phyloP scores from a whole-genome alignment of 2,113 vertebrate species.

The Brachypteracias leptosomus region DNA sequence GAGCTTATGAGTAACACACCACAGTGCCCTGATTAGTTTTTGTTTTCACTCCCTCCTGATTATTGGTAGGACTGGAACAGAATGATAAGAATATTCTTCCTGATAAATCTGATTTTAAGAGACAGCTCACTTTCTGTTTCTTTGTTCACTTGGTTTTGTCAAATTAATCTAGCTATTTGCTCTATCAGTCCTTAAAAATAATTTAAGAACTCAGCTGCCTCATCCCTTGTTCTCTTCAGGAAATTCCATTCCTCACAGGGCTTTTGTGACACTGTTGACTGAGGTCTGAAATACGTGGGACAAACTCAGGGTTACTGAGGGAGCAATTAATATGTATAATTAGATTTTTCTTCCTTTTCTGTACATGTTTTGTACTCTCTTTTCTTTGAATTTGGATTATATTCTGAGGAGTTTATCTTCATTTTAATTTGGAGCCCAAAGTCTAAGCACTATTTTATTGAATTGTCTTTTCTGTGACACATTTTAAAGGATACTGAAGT shows the following conservation, averaged over 20 bases:
- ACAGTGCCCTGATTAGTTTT: constrained; percentile 65
- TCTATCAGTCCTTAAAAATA: constrained; percentile 7
- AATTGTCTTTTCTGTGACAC: neutral
- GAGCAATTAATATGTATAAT: neutral
- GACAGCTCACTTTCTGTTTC: neutral
- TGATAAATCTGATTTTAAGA: constrained; percentile 49
- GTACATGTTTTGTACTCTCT: neutral
- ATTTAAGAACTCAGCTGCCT: neutral
- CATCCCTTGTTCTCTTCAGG: neutral
- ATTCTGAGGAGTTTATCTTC: neutral
- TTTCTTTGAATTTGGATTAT: neutral
- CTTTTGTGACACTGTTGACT: neutral
- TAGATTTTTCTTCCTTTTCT: neutral
- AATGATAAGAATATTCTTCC: constrained; percentile 65
- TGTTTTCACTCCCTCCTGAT: constrained; percentile 65
- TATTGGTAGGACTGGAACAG: constrained; percentile 52
- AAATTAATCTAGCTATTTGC: constrained; percentile 23
- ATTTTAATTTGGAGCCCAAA: neutral
- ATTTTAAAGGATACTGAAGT: neutral
- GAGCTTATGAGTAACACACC: constrained; percentile 61
- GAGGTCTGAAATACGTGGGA: neutral
- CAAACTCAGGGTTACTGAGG: neutral
- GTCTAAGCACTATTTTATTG: neutral
- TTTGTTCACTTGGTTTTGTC: constrained; percentile 40
- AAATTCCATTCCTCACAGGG: neutral